Base-by-base conservation (phyloP, 2,888 invertebrate species). In the Cryptophagus acutangulus region DNA sequence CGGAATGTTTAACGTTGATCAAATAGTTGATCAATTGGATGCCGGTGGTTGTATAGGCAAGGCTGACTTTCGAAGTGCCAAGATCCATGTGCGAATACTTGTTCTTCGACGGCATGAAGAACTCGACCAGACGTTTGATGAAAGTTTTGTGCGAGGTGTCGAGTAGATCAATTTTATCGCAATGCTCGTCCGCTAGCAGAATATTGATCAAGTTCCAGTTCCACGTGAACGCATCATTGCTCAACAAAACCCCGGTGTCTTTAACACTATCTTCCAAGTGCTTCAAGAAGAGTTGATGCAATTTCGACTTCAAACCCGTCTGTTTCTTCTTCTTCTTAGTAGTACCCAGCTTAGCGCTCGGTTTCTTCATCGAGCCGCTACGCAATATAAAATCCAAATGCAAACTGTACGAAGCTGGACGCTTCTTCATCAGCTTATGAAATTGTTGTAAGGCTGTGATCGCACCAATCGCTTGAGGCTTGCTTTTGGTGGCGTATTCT, bases 121-220 rank as follows among this genome's bases (percentile, higher is more conserved):
- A 94, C 57, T 84, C 83, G 0, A 91, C 77, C 15, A 96, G 76
- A 33, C 86, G 80, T 54, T 83, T 81, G 2, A 88, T 68, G 61
- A 88, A 87, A 44, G 76, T 71, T 41, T 74, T 74, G 58, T 81
- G 77, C 50, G 78, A 74, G 1, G 75, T 75, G 57, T 87, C 86
- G 48, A 82, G 81, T 12, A 84, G 62, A 52, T 66, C 63, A 4
- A 69, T 42, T 45, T 58, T 63, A 6, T 26, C 26, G n/a, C n/a
- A n/a, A n/a, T n/a, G n/a, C n/a, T 30, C 46, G 71, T 85, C 87
- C 77, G 84, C 85, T 17, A 92, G 71, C 58, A 91, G 78, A 28
- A 87, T 82, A 46, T 84, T 77, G 46, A 95, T 84, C n/a, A 90
- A 76, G 56, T 87, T 85, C 94, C 94, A 95, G 65, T 94, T 86